phyloP scores from a whole-genome alignment of 1,140 invertebrate species.

The Manduca sexta region DNA sequence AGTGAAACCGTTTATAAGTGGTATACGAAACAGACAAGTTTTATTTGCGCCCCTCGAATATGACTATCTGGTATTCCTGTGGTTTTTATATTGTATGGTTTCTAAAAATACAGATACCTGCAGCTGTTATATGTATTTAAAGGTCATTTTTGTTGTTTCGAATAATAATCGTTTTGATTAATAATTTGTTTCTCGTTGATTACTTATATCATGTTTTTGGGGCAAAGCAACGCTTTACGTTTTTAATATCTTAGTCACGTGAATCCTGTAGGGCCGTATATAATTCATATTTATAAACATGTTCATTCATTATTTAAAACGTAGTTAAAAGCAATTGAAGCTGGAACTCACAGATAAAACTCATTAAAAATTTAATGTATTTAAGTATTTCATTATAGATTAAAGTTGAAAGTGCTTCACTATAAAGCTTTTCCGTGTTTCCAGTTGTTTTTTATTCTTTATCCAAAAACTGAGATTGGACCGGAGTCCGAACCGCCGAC shows the following conservation, averaged over 20 bases:
- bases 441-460: slow-evolving; percentile 13
- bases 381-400: no score
- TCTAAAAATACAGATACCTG: no score
- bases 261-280: not conserved
- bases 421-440: not conserved
- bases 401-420: not conserved
- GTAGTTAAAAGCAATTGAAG: no score
- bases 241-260: not conserved
- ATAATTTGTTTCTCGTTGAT: no score
- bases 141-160: no score
- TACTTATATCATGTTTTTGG: no score
- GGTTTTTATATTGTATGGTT: not conserved
- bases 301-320: no score
- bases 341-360: no score
- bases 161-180: no score
- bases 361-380: no score
- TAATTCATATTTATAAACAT: not conserved
- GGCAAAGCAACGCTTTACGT: no score
- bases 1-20: slow-evolving; percentile 4
- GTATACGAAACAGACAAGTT: not conserved
- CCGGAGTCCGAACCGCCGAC: slow-evolving; percentile 31
- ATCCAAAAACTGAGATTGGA: slow-evolving; percentile 25
- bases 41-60: not conserved
- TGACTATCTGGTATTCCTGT: not conserved
- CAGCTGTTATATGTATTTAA: no score